Conservation (phyloP, 2,888 invertebrate genomes). For the Melanchra persicariae region DNA sequence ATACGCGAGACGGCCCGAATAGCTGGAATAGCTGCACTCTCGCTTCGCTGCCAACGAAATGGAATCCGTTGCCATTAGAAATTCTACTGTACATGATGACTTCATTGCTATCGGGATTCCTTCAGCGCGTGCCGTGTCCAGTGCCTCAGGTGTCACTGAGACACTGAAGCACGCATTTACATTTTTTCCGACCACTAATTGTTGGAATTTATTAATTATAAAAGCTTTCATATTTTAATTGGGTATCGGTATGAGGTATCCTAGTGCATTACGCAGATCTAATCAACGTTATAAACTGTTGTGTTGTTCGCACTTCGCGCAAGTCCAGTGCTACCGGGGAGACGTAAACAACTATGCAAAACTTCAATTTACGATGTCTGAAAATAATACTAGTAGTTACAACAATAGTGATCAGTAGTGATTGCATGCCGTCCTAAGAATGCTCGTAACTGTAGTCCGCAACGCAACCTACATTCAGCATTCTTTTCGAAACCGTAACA, state of each 20-base stretch:
- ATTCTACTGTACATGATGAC: slow-evolving; percentile 87
- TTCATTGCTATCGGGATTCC: slow-evolving; percentile 85
- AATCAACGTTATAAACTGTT: slow-evolving; percentile 44
- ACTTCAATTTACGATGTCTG: slow-evolving; percentile 71
- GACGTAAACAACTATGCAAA: slow-evolving; percentile 57
- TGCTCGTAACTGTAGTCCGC: slow-evolving; percentile 88
- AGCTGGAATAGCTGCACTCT: slow-evolving; percentile 84
- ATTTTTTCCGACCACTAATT: slow-evolving; percentile 68
- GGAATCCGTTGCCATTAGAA: slow-evolving; percentile 88
- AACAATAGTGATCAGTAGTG: slow-evolving; percentile 83
- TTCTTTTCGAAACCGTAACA: slow-evolving; percentile 91
- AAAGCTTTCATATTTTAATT: slow-evolving; percentile 61
- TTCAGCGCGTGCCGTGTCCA: slow-evolving; percentile 75
- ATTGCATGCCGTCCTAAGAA: slow-evolving; percentile 84
- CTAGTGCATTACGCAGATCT: slow-evolving; percentile 25
- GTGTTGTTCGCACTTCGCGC: slow-evolving; percentile 37
- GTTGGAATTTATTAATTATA: slow-evolving; percentile 68
- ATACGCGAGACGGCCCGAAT: slow-evolving; percentile 82
- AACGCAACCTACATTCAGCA: slow-evolving; percentile 90
- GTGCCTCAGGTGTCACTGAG: slow-evolving; percentile 71
- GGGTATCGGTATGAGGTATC: slow-evolving; percentile 19
- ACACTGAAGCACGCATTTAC: slow-evolving; percentile 74
- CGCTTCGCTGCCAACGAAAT: slow-evolving; percentile 89
- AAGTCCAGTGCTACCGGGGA: slow-evolving; percentile 33
- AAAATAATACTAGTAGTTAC: slow-evolving; percentile 76